Base-by-base conservation (phyloP, 2,797 vertebrate genomes). In the Halcyon chelicuti region DNA sequence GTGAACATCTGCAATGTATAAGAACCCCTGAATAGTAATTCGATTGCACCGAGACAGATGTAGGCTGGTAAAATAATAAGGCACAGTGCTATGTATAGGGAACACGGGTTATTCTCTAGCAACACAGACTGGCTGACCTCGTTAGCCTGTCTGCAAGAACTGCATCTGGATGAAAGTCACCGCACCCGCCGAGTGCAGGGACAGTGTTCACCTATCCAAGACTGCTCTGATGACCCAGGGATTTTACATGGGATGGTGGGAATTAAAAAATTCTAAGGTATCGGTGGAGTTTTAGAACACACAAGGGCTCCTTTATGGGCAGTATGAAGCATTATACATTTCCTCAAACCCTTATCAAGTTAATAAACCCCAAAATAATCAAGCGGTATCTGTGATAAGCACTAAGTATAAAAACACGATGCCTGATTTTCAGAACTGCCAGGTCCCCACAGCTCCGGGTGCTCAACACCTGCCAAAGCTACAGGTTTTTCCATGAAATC, bases 61-160 rank as follows among this genome's bases (percentile, higher is more conserved):
- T 37, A 73, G 65, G 90, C 79, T 85, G 83, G 37, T 39, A 33
- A 94, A 93, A 76, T 33, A 37, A 52, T 76, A 95, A 95, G 93
- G 90, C 83, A 92, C 92, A 92, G 84, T 12, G 23, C 90, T 40
- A 21, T 14, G 88, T 42, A 44, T 3, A 62, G 93, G 77, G 85
- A 85, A 61, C 49, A 52, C 0, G 40, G 70, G 76, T 52, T 60
- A 4, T n/a, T 55, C 52, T 47, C 17, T 4, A n/a, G 14, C 52
- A 44, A 18, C 65, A 17, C 40, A 20, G 71, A 15, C 70, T 82
- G 19, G 21, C 86, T 6, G 22, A 31, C 20, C 78, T 25, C 4
- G 14, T 25, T 25, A 61, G 62, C 26, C 23, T 13, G 18, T 14
- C 66, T 17, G 37, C 58, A 42, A 39, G 80, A 23, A 22, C 12